Conservation (phyloP, 2,797 vertebrate genomes). For the Scomberomorus guttatus region DNA sequence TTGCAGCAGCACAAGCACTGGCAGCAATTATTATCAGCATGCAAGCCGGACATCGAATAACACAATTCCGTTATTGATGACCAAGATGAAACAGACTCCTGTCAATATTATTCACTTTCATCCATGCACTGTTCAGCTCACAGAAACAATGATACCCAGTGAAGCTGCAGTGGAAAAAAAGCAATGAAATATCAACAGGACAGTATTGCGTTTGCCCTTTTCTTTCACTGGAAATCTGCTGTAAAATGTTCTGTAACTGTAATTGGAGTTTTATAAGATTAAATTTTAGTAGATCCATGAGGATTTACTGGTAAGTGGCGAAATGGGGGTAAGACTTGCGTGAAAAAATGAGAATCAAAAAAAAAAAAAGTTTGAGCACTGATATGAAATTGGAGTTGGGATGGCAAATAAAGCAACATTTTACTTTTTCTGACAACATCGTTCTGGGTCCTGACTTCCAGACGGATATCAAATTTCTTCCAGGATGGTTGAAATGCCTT, state of each 20-base stretch:
- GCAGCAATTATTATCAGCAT: constrained; percentile 48
- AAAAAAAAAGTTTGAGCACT: constrained; percentile 64
- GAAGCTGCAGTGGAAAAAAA: constrained; percentile 3
- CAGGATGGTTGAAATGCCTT: constrained; percentile 72
- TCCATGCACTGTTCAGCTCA: constrained; percentile 13
- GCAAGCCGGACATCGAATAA: constrained; percentile 36
- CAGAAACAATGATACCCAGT: neutral
- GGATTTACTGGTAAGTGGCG: constrained; percentile 26
- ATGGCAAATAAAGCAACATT: constrained; percentile 72
- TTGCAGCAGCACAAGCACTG: constrained; percentile 40
- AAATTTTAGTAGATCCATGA: constrained; percentile 25
- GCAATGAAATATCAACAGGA: constrained; percentile 28
- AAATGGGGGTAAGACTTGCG: neutral
- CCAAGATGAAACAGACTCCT: constrained; percentile 45
- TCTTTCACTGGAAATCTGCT: constrained; percentile 10
- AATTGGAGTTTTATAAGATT: constrained; percentile 48
- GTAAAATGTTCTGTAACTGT: constrained; percentile 35
- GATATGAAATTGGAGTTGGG: constrained; percentile 70
- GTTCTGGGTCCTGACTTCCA: constrained; percentile 75
- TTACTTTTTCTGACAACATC: constrained; percentile 69
- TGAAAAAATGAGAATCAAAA: constrained; percentile 42
- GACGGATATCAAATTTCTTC: constrained; percentile 80
- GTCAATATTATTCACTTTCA: constrained; percentile 52
- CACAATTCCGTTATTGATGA: constrained; percentile 54
- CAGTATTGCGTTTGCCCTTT: constrained; percentile 28